Conservation (phyloP, 2,888 invertebrate species). For the Torymus tubicola region DNA sequence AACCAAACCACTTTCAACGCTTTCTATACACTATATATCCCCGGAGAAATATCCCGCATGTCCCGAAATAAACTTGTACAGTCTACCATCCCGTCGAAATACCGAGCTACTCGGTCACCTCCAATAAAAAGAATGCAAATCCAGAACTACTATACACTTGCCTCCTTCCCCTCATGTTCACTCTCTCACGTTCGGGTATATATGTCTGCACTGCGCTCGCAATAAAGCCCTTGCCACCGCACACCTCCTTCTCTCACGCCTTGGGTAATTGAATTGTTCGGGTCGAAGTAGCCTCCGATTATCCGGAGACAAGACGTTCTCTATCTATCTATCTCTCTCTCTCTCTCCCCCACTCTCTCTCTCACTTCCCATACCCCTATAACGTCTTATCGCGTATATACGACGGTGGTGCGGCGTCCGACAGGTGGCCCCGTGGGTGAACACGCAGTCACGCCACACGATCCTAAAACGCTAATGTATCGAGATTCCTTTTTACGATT, state of each 20-base stretch:
- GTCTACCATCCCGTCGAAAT: too few species aligned
- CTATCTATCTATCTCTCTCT: neutral
- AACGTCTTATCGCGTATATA: neutral
- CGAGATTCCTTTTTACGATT: constrained; percentile 53
- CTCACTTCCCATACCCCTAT: constrained; percentile 18
- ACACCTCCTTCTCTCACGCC: neutral
- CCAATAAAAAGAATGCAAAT: too few species aligned
- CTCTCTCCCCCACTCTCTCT: constrained; percentile 16
- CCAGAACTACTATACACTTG: too few species aligned
- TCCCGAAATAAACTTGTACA: too few species aligned
- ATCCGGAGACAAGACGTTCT: constrained; percentile 40
- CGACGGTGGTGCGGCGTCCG: constrained; percentile 11
- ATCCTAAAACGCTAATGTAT: constrained; percentile 47
- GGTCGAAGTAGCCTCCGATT: constrained; percentile 50
- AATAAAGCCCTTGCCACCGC: constrained; percentile 26
- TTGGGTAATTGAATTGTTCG: constrained; percentile 54
- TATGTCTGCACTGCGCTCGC: neutral
- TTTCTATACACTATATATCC: too few species aligned
- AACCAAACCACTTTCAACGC: too few species aligned
- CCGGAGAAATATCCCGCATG: too few species aligned
- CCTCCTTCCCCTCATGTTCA: constrained; percentile 13
- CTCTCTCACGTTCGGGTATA: constrained; percentile 14
- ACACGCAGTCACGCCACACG: too few species aligned
- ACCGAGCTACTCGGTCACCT: too few species aligned
- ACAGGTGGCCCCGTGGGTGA: constrained; percentile 32